Evolutionary conservation across 2,797 vertebrate species (phyloP).

Genomic region (Enteromius viviparus): DNA sequence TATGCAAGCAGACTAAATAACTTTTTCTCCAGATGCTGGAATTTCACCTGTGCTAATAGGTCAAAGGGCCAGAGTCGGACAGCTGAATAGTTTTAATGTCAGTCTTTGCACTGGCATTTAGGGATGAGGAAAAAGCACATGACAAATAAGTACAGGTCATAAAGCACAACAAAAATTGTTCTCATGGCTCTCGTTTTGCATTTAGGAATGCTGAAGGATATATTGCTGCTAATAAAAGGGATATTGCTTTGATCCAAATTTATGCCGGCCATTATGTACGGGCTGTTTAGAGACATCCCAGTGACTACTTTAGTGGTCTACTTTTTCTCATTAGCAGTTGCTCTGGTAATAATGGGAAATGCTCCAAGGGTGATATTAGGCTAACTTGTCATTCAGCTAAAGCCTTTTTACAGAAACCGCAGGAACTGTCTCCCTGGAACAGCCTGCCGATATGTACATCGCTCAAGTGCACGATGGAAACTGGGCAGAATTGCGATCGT

Average conservation of each 20-base stretch:
- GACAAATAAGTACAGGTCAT: slow-evolving; percentile 13
- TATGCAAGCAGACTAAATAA: neutral
- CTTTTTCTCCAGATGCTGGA: slow-evolving; percentile 4
- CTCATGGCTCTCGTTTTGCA: slow-evolving; percentile 24
- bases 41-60: slow-evolving; percentile 15
- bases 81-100: slow-evolving; percentile 24
- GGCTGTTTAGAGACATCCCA: slow-evolving; percentile 15
- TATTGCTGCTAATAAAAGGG: slow-evolving; percentile 28
- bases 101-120: slow-evolving; percentile 11
- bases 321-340: slow-evolving; percentile 12
- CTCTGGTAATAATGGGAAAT: slow-evolving; percentile 22
- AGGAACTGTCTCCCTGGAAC: neutral
- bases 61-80: slow-evolving; percentile 9
- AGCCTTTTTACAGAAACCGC: slow-evolving; percentile 8
- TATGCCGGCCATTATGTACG: slow-evolving; percentile 12
- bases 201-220: slow-evolving; percentile 18
- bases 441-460: neutral
- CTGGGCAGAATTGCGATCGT: slow-evolving; percentile 26
- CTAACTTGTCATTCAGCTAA: slow-evolving; percentile 30
- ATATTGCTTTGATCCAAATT: slow-evolving; percentile 36
- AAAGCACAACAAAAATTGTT: slow-evolving; percentile 34
- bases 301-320: slow-evolving; percentile 1
- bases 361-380: slow-evolving; percentile 27
- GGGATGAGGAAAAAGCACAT: slow-evolving; percentile 21
- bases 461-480: neutral